Evolutionary conservation across 2,888 invertebrate genomes (phyloP), one percentile per base, ranked within the genome.

Genomic region (Embidobia sp.): DNA sequence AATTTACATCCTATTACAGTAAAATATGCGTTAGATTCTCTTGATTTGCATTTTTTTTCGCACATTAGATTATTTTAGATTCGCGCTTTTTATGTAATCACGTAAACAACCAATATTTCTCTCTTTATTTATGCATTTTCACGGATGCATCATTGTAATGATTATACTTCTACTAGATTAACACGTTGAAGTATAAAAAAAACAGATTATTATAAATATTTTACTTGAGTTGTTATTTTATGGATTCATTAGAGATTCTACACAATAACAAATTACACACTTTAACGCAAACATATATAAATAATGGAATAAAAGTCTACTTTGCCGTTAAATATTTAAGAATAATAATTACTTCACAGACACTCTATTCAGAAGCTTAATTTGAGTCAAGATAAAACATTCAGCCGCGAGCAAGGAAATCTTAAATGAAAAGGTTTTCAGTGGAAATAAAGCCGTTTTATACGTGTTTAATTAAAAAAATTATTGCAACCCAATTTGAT

Each of bases 371-470:
- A 49, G 29, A 64, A 42, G 49, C 22, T 15, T 42, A 31, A 19
- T 40, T 64, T 15, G n/a, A n/a, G 19, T 15, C 15, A 51, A 51
- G 51, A 49, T 64, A 31, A 64, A 64, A 64, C 49, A 42, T 64
- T 64, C 31, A 10, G 63, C 63, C 63, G 63, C 42, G n/a, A 64
- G 63, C 49, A 31, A 42, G 19, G 15, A 31, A 64, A 11, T 27
- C 31, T 51, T 42, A 27, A 31, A 15, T 31, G 48, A 64, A 64
- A 64, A 29, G 51, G 16, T 37, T 35, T 49, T 40, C 31, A 22
- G 19, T 42, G 42, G 31, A 42, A 31, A 51, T 42, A 18, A 42
- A 42, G 19, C 10, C 0, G 11, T 29, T 19, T 37, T 31, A 42
- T 64, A 42, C 49, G 51, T 51, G 49, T 51, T 49, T 31, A 40